Evolutionary conservation across 2,888 invertebrate species (phyloP).

Genomic region (Tridacna crocea): DNA sequence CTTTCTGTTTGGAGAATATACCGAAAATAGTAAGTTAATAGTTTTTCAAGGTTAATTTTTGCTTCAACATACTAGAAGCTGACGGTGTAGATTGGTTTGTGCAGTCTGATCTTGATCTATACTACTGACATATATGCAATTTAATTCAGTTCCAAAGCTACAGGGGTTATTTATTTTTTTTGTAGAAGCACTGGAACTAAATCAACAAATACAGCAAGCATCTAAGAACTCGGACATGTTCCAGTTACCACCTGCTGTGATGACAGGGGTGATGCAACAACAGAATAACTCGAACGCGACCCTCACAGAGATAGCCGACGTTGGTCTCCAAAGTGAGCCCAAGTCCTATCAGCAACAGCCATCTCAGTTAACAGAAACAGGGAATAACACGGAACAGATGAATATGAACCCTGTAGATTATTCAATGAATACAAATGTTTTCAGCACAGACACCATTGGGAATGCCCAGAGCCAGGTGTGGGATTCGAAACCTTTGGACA

Average conservation of each 20-base stretch:
- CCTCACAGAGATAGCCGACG: slow-evolving; percentile 19
- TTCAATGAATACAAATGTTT: slow-evolving; percentile 6
- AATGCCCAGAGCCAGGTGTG: slow-evolving; percentile 15
- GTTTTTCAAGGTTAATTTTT: no score
- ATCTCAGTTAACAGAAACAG: slow-evolving; percentile 9
- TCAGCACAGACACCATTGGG: slow-evolving; percentile 11
- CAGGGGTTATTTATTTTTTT: not conserved
- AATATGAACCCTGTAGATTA: slow-evolving; percentile 8
- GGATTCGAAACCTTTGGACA: slow-evolving; percentile 5
- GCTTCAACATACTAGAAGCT: no score
- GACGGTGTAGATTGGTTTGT: no score
- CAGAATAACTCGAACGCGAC: slow-evolving; percentile 5
- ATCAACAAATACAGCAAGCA: slow-evolving; percentile 68
- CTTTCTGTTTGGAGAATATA: no score
- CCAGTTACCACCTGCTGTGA: slow-evolving; percentile 73
- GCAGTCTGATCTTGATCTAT: no score
- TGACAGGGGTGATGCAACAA: slow-evolving; percentile 46
- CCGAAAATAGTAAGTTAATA: no score
- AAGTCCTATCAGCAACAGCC: slow-evolving; percentile 14
- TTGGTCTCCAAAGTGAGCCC: not conserved
- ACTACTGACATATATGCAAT: no score
- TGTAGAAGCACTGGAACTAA: slow-evolving; percentile 77
- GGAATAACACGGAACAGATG: not conserved
- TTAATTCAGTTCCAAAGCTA: no score
- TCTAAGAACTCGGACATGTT: slow-evolving; percentile 65